Evolutionary conservation across 1,140 invertebrate species (phyloP).

Genomic region (Pseudomyrmex pallidus): DNA sequence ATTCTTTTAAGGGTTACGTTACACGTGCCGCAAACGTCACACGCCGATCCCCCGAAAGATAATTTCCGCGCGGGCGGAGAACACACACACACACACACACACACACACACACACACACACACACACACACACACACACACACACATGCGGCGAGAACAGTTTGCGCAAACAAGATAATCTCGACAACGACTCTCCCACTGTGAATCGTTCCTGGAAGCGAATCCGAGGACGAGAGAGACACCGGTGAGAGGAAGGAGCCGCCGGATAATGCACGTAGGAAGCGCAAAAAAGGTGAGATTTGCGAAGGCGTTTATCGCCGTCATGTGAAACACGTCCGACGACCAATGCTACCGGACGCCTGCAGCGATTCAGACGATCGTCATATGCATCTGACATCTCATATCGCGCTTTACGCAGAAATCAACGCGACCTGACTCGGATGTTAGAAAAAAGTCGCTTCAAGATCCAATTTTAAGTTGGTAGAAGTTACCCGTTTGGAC

Average conservation of each 20-base stretch:
- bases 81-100: neutral
- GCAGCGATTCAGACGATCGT: constrained; percentile 5
- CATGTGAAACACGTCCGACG: constrained; percentile 41
- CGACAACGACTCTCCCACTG: constrained; percentile 35
- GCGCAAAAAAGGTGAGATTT: constrained; percentile 43
- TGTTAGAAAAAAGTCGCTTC: neutral
- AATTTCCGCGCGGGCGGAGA: constrained; percentile 17
- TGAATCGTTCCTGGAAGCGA: constrained; percentile 61
- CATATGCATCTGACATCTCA: constrained; percentile 4
- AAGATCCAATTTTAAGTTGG: neutral
- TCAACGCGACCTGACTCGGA: neutral
- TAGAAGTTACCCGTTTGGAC: neutral
- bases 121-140: too few species aligned
- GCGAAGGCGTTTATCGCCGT: constrained; percentile 66
- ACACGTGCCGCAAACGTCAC: neutral
- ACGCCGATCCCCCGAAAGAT: constrained; percentile 40
- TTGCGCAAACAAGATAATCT: constrained; percentile 50
- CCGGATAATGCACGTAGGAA: constrained; percentile 17
- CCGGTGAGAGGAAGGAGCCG: constrained; percentile 43
- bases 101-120: too few species aligned
- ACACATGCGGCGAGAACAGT: constrained; percentile 12
- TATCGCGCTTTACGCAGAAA: constrained; percentile 16
- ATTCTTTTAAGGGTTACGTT: neutral
- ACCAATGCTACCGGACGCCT: constrained; percentile 54
- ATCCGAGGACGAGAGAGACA: constrained; percentile 24